Evolutionary conservation across 2,113 vertebrate genomes (phyloP), one percentile per base, ranked within the genome.

Genomic region (Tragelaphus imberbis): DNA sequence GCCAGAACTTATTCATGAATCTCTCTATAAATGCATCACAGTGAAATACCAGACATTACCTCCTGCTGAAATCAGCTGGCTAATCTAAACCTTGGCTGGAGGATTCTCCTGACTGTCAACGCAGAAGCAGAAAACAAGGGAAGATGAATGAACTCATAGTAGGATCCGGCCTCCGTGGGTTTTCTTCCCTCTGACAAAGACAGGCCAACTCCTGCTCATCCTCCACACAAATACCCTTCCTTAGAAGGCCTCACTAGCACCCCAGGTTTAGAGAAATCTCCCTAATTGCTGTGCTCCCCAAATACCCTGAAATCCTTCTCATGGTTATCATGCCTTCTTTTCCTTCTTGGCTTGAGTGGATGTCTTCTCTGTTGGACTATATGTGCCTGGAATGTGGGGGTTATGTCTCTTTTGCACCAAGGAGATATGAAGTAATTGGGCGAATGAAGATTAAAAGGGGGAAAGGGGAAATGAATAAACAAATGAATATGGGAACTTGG

Each of bases 101-200:
- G 81, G 68, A 65, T n/a, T 19, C 63, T 79, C 27, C 0, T 23
- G 75, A 90, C 79, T 47, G 75, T 89, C 87, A 93, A 2, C 10
- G 12, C 14, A 14, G 21, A 55, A 68, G 51, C 33, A 63, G 27
- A 65, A 84, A 91, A n/a, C 5, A 80, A 65, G 56, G 44, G 44
- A 91, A 59, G 86, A 91, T 79, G 58, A 36, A 84, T 81, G 58
- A 85, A 85, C 30, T 85, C 87, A 21, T 30, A 30, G 58, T 16
- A 86, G 36, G 84, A 51, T n/a, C 33, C 9, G 44, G 9, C 84
- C 36, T 96, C 79, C 5, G 0, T 68, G 68, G 58, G 53, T 51
- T 68, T 55, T 53, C 71, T 56, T 77, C 91, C 56, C 51, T 85
- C 23, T 75, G n/a, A 30, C 2, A 23, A 53, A 86, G 33, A 71